Evolutionary conservation across 1,140 invertebrate genomes (phyloP).

Genomic region (Cotesia glomerata): DNA sequence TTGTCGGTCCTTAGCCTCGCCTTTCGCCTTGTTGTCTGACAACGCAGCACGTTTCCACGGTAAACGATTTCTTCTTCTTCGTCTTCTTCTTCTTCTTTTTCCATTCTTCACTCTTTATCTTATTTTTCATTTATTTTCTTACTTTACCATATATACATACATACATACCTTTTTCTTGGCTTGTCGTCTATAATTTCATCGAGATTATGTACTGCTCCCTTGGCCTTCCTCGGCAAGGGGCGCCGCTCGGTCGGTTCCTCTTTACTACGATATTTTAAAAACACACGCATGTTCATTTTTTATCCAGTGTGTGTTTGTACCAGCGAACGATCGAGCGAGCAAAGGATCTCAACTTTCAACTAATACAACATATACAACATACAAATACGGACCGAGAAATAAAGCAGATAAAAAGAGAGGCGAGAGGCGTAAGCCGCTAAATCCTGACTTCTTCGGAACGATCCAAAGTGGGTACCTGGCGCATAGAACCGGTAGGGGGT

Average conservation of each 20-base stretch:
- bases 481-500: conserved; percentile 54
- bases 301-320: not conserved
- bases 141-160: not conserved
- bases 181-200: conserved; percentile 26
- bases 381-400: no score
- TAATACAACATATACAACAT: no score
- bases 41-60: conserved; percentile 2
- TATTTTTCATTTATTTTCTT: conserved; percentile 26
- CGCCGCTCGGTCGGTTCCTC: conserved; percentile 9
- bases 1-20: conserved; percentile 10
- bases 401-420: not conserved
- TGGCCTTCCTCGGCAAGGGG: not conserved
- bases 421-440: not conserved
- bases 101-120: conserved; percentile 24
- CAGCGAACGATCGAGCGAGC: not conserved
- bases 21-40: conserved; percentile 22
- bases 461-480: conserved; percentile 4
- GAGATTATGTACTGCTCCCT: conserved; percentile 11
- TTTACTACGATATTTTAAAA: not conserved
- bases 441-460: not conserved
- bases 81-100: conserved; percentile 27
- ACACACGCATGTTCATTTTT: not conserved
- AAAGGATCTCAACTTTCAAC: no score
- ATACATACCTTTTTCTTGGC: not conserved
- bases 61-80: conserved; percentile 8